These are phyloP conservation scores for Pseudonaja textilis DNA, from an alignment of 2,113 vertebrate species.

Conservation along the genomic window DNA sequence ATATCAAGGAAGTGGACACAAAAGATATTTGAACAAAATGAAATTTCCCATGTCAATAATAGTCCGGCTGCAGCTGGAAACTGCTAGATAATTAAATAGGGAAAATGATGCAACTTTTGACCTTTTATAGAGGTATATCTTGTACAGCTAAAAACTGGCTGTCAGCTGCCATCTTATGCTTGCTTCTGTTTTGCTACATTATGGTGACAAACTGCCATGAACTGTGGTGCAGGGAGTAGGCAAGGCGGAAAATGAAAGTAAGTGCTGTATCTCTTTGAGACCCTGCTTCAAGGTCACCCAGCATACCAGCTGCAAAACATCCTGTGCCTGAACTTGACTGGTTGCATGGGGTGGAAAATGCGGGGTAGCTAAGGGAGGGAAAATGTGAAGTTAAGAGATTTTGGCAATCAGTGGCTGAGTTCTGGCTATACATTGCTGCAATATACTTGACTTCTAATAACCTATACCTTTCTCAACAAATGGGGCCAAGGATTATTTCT, in stretches of 20 bases:
- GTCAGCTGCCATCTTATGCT: background rate
- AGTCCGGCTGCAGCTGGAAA: conserved; percentile 63
- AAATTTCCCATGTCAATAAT: conserved; percentile 65
- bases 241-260: background rate
- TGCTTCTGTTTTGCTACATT: background rate
- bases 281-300: background rate
- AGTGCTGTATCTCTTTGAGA: background rate
- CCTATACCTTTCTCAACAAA: background rate
- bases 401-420: background rate
- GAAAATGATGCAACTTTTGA: conserved; percentile 61
- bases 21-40: conserved; percentile 70
- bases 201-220: background rate
- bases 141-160: conserved; percentile 62
- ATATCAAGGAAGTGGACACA: conserved; percentile 65
- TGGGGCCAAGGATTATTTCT: background rate
- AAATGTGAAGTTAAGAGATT: background rate
- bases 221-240: background rate
- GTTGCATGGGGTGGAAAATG: background rate
- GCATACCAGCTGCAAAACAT: background rate
- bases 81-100: conserved; percentile 73
- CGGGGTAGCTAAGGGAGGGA: background rate
- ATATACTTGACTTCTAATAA: background rate
- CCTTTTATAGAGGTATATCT: conserved; percentile 63
- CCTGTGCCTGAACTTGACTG: background rate
- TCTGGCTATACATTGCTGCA: background rate